Base-by-base conservation (phyloP, 2,113 vertebrate genomes). In the Tenrec ecaudatus region DNA sequence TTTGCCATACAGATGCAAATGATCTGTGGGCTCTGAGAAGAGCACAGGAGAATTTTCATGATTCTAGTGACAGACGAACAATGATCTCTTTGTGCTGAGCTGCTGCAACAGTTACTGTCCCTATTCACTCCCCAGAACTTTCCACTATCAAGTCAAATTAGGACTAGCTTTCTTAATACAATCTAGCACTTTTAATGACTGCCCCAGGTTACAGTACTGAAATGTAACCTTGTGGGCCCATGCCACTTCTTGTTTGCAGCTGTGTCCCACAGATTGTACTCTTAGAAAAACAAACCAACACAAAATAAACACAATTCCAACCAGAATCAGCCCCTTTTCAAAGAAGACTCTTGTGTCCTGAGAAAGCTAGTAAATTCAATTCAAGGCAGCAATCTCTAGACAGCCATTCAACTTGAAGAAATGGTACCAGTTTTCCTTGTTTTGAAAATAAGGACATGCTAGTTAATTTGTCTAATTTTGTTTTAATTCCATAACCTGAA, bases 81-180 rank as follows among this genome's bases (percentile, higher is more conserved):
- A 94, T 92, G 88, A 82, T 82, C 47, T 93, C 81, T 96, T 88
- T 90, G 66, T 92, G 82, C 11, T 19, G 62, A 93, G 86, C 47
- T 86, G 80, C 73, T 80, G 12, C 73, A 94, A 86, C 29, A 90
- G 58, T 84, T 93, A 87, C 79, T 90, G 53, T 91, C 82, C 89
- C 80, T 90, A 43, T 94, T 91, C 62, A 91, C 77, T 91, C 87
- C 87, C 78, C 69, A 94, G 68, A 83, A 82, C 31, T 84, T 94
- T 96, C 79, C 69, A 95, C 75, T 90, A 93, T 94, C 57, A 94
- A 38, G 76, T 91, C 71, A 96, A 95, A 93, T 92, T 90, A 92
- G 43, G 86, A 90, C 15, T 87, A 92, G 83, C 47, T 14, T 92
- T 87, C 73, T 78, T 16, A 68, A 91, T 84, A 62, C 66, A 90